A percentile compares a stretch with the other conserved stretches of the same genome.
Conservation (phyloP, 2,888 invertebrate genomes). For the Horisme vitalbata region DNA sequence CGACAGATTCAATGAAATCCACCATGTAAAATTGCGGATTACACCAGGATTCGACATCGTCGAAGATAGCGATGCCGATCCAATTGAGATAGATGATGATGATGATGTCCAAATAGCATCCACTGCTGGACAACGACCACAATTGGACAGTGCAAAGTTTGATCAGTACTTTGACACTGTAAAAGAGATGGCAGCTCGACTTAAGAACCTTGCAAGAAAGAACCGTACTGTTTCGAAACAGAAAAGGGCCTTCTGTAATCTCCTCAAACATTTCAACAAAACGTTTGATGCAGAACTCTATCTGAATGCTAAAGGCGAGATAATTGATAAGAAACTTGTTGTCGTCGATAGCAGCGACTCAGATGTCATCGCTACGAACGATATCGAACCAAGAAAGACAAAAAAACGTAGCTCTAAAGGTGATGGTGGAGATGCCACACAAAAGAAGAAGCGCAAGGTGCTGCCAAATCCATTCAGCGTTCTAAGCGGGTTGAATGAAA, state of each 20-base stretch:
- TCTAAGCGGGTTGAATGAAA: conserved; percentile 9
- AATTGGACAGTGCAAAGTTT: conserved; percentile 35
- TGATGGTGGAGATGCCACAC: background rate
- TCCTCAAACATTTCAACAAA: conserved; percentile 65
- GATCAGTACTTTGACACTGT: conserved; percentile 53
- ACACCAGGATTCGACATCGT: conserved; percentile 49
- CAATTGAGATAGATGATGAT: conserved; percentile 59
- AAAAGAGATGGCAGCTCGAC: conserved; percentile 50
- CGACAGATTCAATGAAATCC: conserved; percentile 57
- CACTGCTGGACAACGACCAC: too few relatives aligned
- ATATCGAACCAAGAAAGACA: conserved; percentile 37
- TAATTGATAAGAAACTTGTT: conserved; percentile 55
- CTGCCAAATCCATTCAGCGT: conserved; percentile 50
- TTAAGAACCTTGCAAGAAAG: conserved; percentile 52
- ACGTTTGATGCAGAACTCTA: conserved; percentile 62
- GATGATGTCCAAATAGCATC: too few relatives aligned
- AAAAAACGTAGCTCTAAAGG: conserved; percentile 19
- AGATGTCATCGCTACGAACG: conserved; percentile 40
- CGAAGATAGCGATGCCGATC: conserved; percentile 44
- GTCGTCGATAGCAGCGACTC: conserved; percentile 62
- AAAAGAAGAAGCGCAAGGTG: conserved; percentile 53
- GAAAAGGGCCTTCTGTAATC: conserved; percentile 59
- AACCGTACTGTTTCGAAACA: conserved; percentile 52
- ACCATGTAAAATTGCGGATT: conserved; percentile 50
- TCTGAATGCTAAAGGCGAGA: conserved; percentile 50